Conservation (phyloP, 2,113 vertebrate species). For the Gymnorhina tibicen region DNA sequence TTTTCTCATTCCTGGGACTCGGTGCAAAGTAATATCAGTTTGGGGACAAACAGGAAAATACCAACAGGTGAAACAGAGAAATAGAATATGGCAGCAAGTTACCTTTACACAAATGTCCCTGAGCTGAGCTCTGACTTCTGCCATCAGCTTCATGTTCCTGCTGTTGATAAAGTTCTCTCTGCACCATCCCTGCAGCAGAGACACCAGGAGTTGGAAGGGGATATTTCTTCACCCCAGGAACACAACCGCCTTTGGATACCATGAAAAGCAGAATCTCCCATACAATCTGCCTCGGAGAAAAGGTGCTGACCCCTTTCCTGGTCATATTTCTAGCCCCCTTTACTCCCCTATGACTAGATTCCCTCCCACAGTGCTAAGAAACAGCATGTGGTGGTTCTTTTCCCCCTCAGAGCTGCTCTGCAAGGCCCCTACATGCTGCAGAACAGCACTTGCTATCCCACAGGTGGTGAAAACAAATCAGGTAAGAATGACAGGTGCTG, state of each 20-base stretch:
- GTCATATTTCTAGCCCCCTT: not conserved
- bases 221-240: not conserved
- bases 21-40: not conserved
- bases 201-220: not conserved
- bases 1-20: not conserved
- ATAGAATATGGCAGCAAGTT: not conserved
- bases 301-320: not conserved
- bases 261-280: not conserved
- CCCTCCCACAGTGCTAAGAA: not conserved
- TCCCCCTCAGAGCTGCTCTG: not conserved
- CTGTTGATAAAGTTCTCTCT: slow-evolving; percentile 92
- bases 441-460: not conserved
- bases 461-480: not conserved
- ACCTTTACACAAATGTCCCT: slow-evolving; percentile 95
- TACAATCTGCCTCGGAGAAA: not conserved
- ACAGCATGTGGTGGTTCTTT: not conserved
- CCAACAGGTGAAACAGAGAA: not conserved
- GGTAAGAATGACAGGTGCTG: not conserved
- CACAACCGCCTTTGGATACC: not conserved
- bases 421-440: not conserved
- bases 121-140: slow-evolving; percentile 89
- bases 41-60: not conserved
- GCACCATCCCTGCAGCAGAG: slow-evolving; percentile 87
- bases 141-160: slow-evolving; percentile 90
- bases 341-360: not conserved